These are phyloP conservation scores for Paramormyrops kingsleyae DNA, from an alignment of 2,113 vertebrate species.

Conservation along the genomic window DNA sequence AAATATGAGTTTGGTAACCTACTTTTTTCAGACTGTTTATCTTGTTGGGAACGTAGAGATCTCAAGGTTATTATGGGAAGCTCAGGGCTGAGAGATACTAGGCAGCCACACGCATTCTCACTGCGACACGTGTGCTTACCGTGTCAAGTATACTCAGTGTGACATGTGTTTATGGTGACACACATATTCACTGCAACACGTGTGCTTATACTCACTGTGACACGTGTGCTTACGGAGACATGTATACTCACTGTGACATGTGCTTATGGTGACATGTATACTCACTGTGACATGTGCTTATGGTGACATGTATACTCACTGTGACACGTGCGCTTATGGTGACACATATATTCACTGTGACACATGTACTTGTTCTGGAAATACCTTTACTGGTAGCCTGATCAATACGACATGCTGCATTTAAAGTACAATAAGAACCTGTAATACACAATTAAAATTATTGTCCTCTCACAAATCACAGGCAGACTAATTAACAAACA, in stretches of 20 bases:
- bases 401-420: neutral
- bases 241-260: neutral
- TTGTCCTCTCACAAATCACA: neutral
- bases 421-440: neutral
- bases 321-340: neutral
- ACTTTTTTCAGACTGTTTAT: neutral
- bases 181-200: neutral
- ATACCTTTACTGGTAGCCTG: neutral
- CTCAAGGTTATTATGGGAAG: neutral
- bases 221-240: neutral
- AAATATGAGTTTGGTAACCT: neutral
- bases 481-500: neutral
- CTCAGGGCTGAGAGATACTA: neutral
- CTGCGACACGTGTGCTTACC: neutral
- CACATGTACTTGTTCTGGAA: neutral
- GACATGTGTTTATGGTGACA: neutral
- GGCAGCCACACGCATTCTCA: neutral
- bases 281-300: neutral
- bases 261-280: neutral
- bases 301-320: neutral
- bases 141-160: neutral
- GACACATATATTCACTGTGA: neutral
- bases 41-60: neutral
- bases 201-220: too few relatives aligned
- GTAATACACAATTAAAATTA: neutral